These are phyloP conservation scores for Nannobrachium achirus DNA, from an alignment of 2,113 vertebrate genomes.

Conservation along the genomic window DNA sequence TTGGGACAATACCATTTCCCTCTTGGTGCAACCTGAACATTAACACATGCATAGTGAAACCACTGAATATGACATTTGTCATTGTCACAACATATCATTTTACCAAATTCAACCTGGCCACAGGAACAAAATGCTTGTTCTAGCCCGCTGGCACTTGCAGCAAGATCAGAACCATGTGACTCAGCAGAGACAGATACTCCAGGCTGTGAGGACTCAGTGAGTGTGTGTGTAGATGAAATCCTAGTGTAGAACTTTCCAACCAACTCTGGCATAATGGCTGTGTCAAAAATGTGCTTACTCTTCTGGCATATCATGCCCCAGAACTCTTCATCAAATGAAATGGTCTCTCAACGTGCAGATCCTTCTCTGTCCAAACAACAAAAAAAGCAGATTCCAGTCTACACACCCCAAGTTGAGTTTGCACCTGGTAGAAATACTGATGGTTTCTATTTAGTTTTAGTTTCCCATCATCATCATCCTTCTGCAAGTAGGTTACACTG, in stretches of 20 bases:
- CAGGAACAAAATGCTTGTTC: not conserved
- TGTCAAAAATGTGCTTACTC: not conserved
- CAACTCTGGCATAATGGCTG: not conserved
- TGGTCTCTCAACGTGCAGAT: no score
- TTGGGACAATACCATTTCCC: not conserved
- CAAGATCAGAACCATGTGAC: no score
- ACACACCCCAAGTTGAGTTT: no score
- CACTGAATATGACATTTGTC: not conserved
- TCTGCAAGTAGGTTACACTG: no score
- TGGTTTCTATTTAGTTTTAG: no score
- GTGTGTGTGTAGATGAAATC: not conserved
- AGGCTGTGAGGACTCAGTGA: not conserved
- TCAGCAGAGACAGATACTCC: not conserved
- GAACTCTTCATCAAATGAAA: no score
- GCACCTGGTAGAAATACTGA: no score
- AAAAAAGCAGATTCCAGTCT: no score
- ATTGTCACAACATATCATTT: not conserved
- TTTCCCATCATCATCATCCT: no score
- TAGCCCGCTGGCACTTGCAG: conserved; percentile 5
- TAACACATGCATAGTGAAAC: conserved; percentile 3
- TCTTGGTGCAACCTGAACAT: not conserved
- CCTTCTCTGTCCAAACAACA: no score
- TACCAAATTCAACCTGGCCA: conserved; percentile 1
- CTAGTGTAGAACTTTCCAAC: conserved; percentile 2
- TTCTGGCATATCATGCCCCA: conserved; percentile 2